Percentiles rank a stretch among this genome's conserved stretches.
Evolutionary conservation across 2,113 vertebrate species (phyloP).

Genomic region (Neolamprologus brichardi): DNA sequence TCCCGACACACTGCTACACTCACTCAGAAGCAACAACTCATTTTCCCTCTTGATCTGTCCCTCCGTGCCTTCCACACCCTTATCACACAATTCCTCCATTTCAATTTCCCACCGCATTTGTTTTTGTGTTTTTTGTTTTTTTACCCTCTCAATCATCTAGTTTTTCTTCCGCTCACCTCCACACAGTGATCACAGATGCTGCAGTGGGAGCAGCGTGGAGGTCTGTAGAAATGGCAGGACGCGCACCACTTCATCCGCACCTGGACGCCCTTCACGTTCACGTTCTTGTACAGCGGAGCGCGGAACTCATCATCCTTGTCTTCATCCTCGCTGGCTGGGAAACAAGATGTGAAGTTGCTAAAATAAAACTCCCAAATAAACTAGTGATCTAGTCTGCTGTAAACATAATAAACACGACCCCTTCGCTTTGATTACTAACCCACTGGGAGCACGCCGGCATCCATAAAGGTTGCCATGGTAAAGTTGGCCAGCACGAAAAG

Average conservation of each 20-base stretch:
- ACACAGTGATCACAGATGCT: constrained; percentile 97
- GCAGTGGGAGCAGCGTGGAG: constrained; percentile 93
- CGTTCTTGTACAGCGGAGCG: constrained; percentile 93
- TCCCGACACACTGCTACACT: not conserved
- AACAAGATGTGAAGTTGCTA: not conserved
- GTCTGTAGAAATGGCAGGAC: constrained; percentile 94
- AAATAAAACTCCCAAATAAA: not conserved
- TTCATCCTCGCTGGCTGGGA: constrained; percentile 88
- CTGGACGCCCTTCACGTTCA: constrained; percentile 92
- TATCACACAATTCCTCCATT: not conserved
- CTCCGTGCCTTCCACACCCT: not conserved
- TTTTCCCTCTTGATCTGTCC: not conserved
- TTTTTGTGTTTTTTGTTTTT: not conserved
- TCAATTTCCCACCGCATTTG: not conserved
- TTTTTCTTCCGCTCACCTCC: constrained; percentile 76
- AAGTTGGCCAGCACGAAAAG: constrained; percentile 96
- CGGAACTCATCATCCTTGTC: constrained; percentile 82
- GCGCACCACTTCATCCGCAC: constrained; percentile 98
- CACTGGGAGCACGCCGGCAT: constrained; percentile 92
- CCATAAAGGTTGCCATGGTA: constrained; percentile 98
- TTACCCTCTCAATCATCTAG: not conserved
- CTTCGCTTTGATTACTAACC: constrained; percentile 69
- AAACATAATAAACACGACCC: not conserved
- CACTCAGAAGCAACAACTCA: not conserved
- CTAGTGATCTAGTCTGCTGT: not conserved